A percentile compares a stretch with the other conserved stretches of the same genome.
Evolutionary conservation across 30 jellyfish, hydroid and myxozoan genomes (phyloP).

Genomic region (Turritopsis dohrnii): DNA sequence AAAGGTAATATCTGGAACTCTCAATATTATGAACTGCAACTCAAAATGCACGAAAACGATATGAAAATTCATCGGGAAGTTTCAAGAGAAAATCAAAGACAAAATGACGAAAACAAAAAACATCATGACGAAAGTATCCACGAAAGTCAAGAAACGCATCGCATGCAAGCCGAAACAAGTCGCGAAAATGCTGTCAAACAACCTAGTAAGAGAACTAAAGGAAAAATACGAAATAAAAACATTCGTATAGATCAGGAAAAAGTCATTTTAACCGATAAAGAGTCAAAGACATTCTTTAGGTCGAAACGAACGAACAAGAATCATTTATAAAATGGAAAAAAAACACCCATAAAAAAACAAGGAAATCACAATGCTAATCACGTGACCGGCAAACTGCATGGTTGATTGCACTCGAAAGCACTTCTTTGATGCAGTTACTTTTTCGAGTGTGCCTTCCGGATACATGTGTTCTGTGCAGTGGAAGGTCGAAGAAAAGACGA

Average conservation of each 20-base stretch:
- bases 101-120: slow-evolving; percentile 46
- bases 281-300: background rate
- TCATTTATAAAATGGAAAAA: background rate
- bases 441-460: background rate
- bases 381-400: background rate
- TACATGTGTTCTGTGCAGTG: too few species aligned
- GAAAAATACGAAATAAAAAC: background rate
- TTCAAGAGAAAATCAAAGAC: slow-evolving; percentile 50
- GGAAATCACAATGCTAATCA: background rate
- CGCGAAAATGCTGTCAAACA: slow-evolving; percentile 7
- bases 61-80: slow-evolving; percentile 26
- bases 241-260: background rate
- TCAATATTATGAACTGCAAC: background rate
- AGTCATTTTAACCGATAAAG: background rate
- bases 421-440: background rate
- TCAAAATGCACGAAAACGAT: background rate
- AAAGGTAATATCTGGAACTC: background rate
- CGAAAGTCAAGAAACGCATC: slow-evolving; percentile 46
- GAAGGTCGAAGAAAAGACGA: too few species aligned
- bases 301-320: background rate
- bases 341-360: background rate
- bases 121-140: slow-evolving; percentile 37
- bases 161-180: slow-evolving; percentile 3
- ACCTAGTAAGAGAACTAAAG: background rate
- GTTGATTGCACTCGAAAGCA: background rate